Base-by-base conservation (phyloP, 2,113 vertebrate genomes). In the Misgurnus anguillicaudatus region DNA sequence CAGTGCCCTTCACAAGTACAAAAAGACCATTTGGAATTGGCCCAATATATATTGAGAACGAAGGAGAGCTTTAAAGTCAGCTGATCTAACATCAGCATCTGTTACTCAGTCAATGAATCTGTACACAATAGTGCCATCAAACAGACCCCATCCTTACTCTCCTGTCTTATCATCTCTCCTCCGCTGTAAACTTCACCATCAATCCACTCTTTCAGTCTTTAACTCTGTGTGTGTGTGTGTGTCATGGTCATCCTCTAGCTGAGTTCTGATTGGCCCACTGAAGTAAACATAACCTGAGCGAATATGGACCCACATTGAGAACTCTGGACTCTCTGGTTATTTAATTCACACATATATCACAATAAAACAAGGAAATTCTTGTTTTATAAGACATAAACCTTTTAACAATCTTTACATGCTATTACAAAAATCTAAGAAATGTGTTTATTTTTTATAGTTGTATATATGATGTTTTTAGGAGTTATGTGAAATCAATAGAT, bases 31-130 rank as follows among this genome's bases (percentile, higher is more conserved):
- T 74, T 66, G 74, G 66, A 82, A 0, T 2, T 17, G 68, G 78
- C 66, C 76, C 77, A 67, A 79, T 80, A 47, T 72, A 74, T 13
- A 61, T 79, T 75, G 71, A 81, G 87, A 89, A 89, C 89, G 84
- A 92, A 89, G 87, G 87, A 90, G 89, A 91, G 88, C 88, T 92
- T 91, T 91, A 89, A 90, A 90, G 89, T 90, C 89, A 90, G 86
- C 80, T 48, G 84, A 82, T 51, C 24, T 75, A 75, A 85, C 68
- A 57, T 90, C 81, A 88, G 88, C 83, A 85, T 90, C 90, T 86
- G 91, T 90, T 88, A 91, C 80, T 86, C 89, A 86, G 89, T 92
- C 88, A 89, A 87, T 88, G 88, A 90, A 89, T 91, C 79, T 89
- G 90, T 90, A 91, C 90, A 90, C 89, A 90, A 10, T 31, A 19